Evolutionary conservation across 2,797 vertebrate genomes (phyloP).

Genomic region (Dallia pectoralis): DNA sequence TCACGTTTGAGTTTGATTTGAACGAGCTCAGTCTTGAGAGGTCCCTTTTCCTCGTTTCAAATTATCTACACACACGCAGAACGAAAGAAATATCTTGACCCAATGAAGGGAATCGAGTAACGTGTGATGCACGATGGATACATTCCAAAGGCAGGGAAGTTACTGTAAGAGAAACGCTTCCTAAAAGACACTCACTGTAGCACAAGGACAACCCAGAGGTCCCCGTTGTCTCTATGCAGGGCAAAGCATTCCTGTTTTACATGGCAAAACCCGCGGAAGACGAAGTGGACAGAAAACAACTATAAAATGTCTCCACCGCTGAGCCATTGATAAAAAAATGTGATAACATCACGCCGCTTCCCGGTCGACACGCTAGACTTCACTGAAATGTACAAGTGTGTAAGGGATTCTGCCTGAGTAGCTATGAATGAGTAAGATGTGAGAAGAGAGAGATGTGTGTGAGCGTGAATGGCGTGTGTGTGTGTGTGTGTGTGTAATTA

Average conservation of each 20-base stretch:
- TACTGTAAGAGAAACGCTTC: no score
- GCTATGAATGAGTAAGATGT: not conserved
- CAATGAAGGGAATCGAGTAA: slow-evolving; percentile 15
- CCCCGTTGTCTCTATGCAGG: not conserved
- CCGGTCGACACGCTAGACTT: no score
- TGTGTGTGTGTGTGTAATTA: slow-evolving; percentile 32
- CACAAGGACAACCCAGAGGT: not conserved
- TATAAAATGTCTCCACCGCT: no score
- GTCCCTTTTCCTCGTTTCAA: not conserved
- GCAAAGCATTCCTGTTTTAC: no score
- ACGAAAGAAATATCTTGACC: not conserved
- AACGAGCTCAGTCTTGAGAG: slow-evolving; percentile 54
- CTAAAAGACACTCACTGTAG: not conserved
- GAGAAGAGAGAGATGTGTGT: not conserved
- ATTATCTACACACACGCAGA: not conserved
- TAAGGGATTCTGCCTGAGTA: no score
- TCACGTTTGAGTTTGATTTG: slow-evolving; percentile 38
- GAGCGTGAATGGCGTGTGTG: slow-evolving; percentile 23
- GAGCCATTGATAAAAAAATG: no score
- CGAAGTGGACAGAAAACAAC: no score
- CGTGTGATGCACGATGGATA: slow-evolving; percentile 43
- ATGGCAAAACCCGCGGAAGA: no score
- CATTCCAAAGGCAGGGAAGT: not conserved
- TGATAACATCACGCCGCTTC: no score
- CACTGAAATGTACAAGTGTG: no score